These are phyloP conservation scores for Eledona agricola DNA, from an alignment of 2,888 invertebrate species.

Conservation along the genomic window DNA sequence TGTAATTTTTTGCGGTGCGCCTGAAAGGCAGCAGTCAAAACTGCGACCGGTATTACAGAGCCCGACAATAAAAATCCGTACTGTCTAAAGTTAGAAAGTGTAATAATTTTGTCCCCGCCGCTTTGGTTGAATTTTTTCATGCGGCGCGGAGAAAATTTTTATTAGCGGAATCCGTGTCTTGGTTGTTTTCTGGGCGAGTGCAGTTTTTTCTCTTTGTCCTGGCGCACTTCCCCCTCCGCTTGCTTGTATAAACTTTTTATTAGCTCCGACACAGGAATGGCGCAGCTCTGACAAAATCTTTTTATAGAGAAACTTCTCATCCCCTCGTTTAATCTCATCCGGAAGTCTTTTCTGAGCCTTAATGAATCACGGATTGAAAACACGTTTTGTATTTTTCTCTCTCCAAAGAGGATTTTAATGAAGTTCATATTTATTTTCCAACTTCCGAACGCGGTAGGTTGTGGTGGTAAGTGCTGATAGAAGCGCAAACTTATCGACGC, in stretches of 20 bases:
- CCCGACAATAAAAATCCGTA: no score
- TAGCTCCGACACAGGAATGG: constrained; percentile 5
- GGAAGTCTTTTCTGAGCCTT: no score
- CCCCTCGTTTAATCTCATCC: constrained; percentile 5
- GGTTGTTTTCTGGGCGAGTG: background rate
- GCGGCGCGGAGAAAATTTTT: no score
- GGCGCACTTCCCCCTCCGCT: background rate
- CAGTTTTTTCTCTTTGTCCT: background rate
- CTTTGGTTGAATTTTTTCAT: no score
- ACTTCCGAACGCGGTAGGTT: no score
- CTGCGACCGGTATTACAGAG: no score
- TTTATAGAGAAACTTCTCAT: no score
- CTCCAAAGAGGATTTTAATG: constrained; percentile 20
- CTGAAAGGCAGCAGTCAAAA: no score
- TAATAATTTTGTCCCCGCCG: no score
- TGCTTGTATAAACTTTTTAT: constrained; percentile 4
- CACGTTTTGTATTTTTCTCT: constrained; percentile 6
- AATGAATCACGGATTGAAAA: constrained; percentile 12
- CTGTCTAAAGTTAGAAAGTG: no score
- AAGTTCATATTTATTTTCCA: constrained; percentile 8
- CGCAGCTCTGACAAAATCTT: background rate
- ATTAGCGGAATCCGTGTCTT: background rate
- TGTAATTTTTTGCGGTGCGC: no score
- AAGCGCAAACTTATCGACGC: constrained; percentile 22
- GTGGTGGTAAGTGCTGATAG: constrained; percentile 23